Evolutionary conservation across 2,888 invertebrate species (phyloP).

Genomic region (Athrips mouffetella): DNA sequence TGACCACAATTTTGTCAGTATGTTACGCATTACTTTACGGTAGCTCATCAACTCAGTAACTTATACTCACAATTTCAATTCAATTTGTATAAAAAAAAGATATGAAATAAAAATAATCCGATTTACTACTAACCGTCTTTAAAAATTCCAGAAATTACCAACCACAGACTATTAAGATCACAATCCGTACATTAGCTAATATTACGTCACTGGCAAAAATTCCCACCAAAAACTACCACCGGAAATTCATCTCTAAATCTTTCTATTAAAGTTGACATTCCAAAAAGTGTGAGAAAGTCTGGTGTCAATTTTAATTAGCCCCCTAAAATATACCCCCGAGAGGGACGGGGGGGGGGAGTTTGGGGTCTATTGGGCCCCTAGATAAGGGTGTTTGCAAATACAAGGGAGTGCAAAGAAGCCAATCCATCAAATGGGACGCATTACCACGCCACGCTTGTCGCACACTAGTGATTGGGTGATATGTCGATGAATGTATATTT

Average conservation of each 20-base stretch:
- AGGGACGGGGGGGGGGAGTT: too few relatives aligned
- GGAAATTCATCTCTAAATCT: background rate
- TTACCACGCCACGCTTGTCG: conserved; percentile 73
- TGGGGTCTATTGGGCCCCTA: conserved; percentile 25
- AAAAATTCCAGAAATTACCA: background rate
- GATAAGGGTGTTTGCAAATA: conserved; percentile 78
- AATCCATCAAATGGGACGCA: conserved; percentile 78
- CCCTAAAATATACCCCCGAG: conserved; percentile 30
- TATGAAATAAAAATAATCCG: too few relatives aligned
- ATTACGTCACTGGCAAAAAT: conserved; percentile 7
- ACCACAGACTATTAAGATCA: conserved; percentile 5
- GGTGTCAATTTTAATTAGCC: conserved; percentile 75
- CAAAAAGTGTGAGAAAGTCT: conserved; percentile 22
- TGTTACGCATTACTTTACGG: too few relatives aligned
- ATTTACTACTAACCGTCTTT: background rate
- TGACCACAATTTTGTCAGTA: too few relatives aligned
- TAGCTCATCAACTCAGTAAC: too few relatives aligned
- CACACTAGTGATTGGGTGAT: conserved; percentile 41
- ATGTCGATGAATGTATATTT: conserved; percentile 24
- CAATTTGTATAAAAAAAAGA: too few relatives aligned
- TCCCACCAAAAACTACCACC: background rate
- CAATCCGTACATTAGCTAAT: background rate
- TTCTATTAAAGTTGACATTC: background rate
- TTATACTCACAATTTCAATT: too few relatives aligned
- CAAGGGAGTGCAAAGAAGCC: conserved; percentile 75